Evolutionary conservation across 2,113 vertebrate genomes (phyloP).

Genomic region (Cinclus mexicanus): DNA sequence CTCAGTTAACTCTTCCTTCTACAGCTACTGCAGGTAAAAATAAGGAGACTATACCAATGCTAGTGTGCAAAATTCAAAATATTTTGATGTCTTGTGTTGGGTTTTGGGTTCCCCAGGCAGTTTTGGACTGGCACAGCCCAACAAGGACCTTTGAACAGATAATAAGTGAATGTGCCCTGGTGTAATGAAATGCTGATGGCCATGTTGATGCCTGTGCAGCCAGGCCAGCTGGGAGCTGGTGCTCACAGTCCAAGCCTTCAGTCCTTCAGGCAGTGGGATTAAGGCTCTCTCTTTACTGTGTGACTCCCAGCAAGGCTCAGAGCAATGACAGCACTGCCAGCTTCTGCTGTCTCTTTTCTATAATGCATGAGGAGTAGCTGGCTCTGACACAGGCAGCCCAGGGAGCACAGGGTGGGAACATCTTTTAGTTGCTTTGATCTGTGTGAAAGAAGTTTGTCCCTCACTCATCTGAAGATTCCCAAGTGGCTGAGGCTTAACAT

Average conservation of each 20-base stretch:
- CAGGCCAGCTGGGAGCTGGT: neutral
- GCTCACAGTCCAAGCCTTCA: neutral
- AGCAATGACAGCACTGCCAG: neutral
- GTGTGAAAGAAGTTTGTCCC: neutral
- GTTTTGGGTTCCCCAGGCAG: neutral
- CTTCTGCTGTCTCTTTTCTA: neutral
- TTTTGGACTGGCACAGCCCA: neutral
- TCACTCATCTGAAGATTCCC: neutral
- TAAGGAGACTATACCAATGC: neutral
- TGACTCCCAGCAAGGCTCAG: neutral
- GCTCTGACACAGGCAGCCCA: neutral
- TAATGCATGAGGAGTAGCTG: fast-evolving
- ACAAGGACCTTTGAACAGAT: neutral
- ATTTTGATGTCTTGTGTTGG: neutral
- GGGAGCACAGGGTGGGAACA: neutral
- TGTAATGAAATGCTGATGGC: neutral
- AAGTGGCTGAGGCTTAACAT: neutral
- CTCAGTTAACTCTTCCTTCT: neutral
- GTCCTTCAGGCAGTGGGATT: neutral
- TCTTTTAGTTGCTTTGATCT: neutral
- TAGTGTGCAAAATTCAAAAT: neutral
- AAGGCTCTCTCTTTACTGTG: neutral
- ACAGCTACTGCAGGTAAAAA: neutral
- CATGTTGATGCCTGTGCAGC: neutral
- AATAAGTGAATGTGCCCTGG: neutral